phyloP scores from a whole-genome alignment of 2,113 vertebrate genomes.

The Saguinus imperator region DNA sequence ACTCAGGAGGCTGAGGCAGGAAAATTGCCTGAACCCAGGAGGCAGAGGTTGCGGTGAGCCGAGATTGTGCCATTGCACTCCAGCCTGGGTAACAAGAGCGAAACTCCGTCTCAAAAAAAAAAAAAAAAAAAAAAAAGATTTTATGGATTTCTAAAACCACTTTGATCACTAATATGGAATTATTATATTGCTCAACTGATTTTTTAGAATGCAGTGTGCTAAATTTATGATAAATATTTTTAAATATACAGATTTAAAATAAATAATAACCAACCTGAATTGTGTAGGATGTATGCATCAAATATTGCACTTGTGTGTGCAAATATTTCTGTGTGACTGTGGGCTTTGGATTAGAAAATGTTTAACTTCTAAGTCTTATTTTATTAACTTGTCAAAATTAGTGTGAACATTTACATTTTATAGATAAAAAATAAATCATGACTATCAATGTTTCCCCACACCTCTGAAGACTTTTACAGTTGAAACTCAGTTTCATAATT shows the following conservation, averaged over 20 bases:
- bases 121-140: neutral
- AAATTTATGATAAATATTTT: constrained; percentile 9
- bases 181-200: neutral
- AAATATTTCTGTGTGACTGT: neutral
- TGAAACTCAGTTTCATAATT: neutral
- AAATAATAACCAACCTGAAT: neutral
- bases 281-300: neutral
- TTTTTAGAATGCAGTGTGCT: neutral
- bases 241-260: neutral
- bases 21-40: too few relatives aligned
- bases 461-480: neutral
- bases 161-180: neutral
- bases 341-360: neutral
- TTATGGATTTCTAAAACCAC: neutral
- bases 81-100: too few relatives aligned
- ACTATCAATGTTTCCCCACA: neutral
- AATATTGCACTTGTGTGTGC: neutral
- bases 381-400: neutral
- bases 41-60: too few relatives aligned
- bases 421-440: neutral
- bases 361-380: neutral
- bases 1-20: too few relatives aligned
- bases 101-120: too few relatives aligned
- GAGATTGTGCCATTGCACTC: too few relatives aligned
- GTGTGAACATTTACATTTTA: neutral